These are phyloP conservation scores for Malurus melanocephalus DNA, from an alignment of 2,113 vertebrate genomes.

Conservation along the genomic window DNA sequence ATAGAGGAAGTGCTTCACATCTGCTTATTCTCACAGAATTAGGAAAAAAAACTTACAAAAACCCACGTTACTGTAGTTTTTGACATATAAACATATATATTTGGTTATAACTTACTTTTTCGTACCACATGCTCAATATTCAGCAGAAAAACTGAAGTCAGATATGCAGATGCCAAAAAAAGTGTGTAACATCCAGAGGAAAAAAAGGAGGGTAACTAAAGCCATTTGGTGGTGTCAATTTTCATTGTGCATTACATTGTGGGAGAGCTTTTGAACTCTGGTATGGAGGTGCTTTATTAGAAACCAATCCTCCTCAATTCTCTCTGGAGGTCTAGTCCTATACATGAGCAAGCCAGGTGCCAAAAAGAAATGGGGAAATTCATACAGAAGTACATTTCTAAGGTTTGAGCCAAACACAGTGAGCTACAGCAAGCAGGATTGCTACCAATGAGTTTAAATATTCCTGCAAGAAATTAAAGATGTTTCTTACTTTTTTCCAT, in stretches of 20 bases:
- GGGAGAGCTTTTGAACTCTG: conserved; percentile 39
- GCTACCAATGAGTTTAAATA: not conserved
- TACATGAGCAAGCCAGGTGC: conserved; percentile 23
- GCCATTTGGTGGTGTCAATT: not conserved
- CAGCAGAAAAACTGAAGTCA: conserved; percentile 12
- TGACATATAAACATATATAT: not conserved
- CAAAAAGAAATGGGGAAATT: conserved; percentile 39
- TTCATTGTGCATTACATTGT: conserved; percentile 24
- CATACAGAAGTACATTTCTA: not conserved
- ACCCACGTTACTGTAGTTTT: not conserved
- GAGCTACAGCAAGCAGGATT: not conserved
- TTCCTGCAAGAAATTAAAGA: not conserved
- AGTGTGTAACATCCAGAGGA: not conserved
- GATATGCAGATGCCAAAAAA: conserved; percentile 16
- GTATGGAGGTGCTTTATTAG: conserved; percentile 37
- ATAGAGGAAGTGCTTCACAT: conserved; percentile 13
- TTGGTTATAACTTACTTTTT: conserved; percentile 19
- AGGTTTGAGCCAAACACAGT: not conserved
- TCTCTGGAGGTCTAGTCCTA: conserved; percentile 38
- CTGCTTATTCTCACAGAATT: conserved; percentile 35
- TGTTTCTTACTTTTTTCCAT: not conserved
- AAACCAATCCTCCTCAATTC: conserved; percentile 37
- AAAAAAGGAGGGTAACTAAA: conserved; percentile 14
- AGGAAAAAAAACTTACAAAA: conserved; percentile 14
- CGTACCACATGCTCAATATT: conserved; percentile 14